Base-by-base conservation (phyloP, 2,888 invertebrate genomes). In the Galerucella pusilla region DNA sequence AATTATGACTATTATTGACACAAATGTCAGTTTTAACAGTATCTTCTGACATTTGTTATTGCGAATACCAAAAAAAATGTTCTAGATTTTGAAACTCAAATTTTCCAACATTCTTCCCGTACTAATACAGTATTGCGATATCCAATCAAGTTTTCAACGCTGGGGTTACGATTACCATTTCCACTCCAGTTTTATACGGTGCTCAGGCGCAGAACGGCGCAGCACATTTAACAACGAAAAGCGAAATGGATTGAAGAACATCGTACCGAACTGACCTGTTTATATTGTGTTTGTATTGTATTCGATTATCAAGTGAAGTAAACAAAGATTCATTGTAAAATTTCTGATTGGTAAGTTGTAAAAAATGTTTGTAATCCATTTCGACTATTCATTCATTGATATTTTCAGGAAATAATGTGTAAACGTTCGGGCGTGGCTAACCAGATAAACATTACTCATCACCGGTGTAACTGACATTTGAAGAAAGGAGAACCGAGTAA, bases 361-460 rank as follows among this genome's bases (percentile, higher is more conserved):
- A 20, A 35, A 64, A 28, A 49, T 64, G 64, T 73, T 57, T 45
- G 42, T 52, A 54, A 73, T 42, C 59, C 0, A 60, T 20, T 52
- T 12, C 16, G 63, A 63, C 35, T 63, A 70, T 16, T 70, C n/a
- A 70, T 70, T 70, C 70, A 70, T 70, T 70, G 70, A 70, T 70
- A 70, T 70, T 70, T 70, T 64, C 70, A 70, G 70, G 20, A 35
- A 52, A 64, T 66, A 46, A 66, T 60, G 46, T 49, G n/a, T 73
- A 54, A 73, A 71, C 68, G 75, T 74, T 74, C 87, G 87, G 87
- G 87, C 87, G 87, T 87, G 87, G 87, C 86, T 82, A 85, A 84
- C 84, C 85, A 85, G 85, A 83, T 83, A 83, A 86, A 86, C 85
- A 86, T 85, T 87, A 87, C 84, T 86, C 87, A 86, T 86, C 85